These are phyloP conservation scores for Stigmatopora argus DNA, from an alignment of 2,113 vertebrate species.

Conservation along the genomic window DNA sequence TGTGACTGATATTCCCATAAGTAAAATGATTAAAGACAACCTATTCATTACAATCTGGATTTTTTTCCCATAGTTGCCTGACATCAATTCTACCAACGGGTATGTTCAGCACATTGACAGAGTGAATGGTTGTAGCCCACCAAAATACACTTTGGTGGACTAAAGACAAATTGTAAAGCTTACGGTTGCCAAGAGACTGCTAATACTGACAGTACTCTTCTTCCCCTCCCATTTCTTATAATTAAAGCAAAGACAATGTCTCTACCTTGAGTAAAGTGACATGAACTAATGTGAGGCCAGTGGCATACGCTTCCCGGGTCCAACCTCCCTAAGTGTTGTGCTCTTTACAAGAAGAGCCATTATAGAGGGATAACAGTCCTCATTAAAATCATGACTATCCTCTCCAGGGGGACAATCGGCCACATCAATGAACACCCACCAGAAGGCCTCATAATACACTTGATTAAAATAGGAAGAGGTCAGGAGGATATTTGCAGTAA, in stretches of 20 bases:
- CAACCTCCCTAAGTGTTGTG: slow-evolving; percentile 10
- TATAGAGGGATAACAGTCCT: slow-evolving; percentile 29
- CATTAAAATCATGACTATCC: slow-evolving; percentile 50
- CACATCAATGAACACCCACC: slow-evolving; percentile 40
- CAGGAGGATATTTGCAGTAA: slow-evolving; percentile 15
- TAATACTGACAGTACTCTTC: neutral
- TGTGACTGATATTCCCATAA: no score
- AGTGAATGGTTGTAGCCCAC: no score
- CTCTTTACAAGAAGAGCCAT: slow-evolving; percentile 33
- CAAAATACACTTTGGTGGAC: neutral
- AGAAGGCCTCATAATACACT: slow-evolving; percentile 21
- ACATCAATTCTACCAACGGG: no score
- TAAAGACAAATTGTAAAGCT: neutral
- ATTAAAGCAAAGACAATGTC: neutral
- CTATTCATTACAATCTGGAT: no score
- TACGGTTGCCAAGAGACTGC: neutral
- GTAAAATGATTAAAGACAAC: no score
- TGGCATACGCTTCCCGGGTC: neutral
- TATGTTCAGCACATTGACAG: no score
- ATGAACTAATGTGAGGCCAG: slow-evolving; percentile 10
- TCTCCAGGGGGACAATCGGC: slow-evolving; percentile 15
- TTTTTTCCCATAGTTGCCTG: no score
- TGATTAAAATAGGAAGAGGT: slow-evolving; percentile 33
- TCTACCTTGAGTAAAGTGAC: slow-evolving; percentile 9
- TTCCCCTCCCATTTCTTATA: slow-evolving; percentile 2